Evolutionary conservation across 2,888 invertebrate species (phyloP).

Genomic region (Aspidiotus rigidus): DNA sequence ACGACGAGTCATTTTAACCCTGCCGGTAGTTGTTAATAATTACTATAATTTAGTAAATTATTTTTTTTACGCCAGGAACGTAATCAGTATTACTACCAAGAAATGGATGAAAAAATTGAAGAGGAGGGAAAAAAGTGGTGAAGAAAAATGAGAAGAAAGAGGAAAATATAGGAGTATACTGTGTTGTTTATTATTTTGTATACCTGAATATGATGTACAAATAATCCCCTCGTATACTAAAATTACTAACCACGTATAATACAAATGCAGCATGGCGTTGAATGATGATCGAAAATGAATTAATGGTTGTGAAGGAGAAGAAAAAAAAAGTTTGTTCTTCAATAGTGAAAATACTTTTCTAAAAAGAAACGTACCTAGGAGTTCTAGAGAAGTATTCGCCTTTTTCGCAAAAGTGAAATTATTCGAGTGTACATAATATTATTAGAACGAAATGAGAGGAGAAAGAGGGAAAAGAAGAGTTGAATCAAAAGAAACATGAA

Average conservation of each 20-base stretch:
- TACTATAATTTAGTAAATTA: constrained; percentile 31
- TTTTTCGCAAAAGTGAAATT: background rate
- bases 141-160: background rate
- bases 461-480: background rate
- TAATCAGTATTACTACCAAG: background rate
- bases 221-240: too few species aligned
- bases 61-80: constrained; percentile 7
- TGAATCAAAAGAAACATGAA: background rate
- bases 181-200: background rate
- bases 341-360: background rate
- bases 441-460: background rate
- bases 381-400: background rate
- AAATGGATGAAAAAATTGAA: background rate
- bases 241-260: background rate
- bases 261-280: background rate
- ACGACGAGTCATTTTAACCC: constrained; percentile 13
- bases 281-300: background rate
- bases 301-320: background rate
- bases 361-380: background rate
- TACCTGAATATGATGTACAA: background rate
- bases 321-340: background rate
- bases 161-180: background rate
- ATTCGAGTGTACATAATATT: background rate
- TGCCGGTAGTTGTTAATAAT: constrained; percentile 24
- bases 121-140: background rate